Conservation (phyloP, 2,888 invertebrate species). For the Hypolimnas misippus region DNA sequence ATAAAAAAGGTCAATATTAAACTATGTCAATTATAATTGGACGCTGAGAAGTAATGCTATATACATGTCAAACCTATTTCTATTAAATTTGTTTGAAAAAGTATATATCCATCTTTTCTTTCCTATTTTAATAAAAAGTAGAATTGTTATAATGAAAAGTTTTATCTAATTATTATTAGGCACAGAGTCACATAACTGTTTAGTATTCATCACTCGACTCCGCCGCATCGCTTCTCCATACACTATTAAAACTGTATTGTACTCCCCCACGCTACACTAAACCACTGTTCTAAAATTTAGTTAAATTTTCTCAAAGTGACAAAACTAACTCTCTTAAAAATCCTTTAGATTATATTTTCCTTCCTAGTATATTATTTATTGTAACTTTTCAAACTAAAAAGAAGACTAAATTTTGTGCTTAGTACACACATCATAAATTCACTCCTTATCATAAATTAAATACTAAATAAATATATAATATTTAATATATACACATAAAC, state of each 20-base stretch:
- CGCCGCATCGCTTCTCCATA: constrained; percentile 25
- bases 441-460: not conserved
- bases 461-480: not conserved
- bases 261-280: constrained; percentile 1
- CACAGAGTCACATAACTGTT: constrained; percentile 1
- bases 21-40: too few species aligned
- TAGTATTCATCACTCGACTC: constrained; percentile 20
- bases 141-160: too few species aligned
- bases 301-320: constrained; percentile 2
- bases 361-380: not conserved
- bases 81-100: too few species aligned
- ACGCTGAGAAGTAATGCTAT: not conserved
- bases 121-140: too few species aligned
- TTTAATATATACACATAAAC: constrained; percentile 8
- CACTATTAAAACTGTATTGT: constrained; percentile 10
- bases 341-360: not conserved
- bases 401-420: not conserved
- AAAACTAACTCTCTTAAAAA: not conserved
- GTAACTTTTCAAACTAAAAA: not conserved
- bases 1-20: too few species aligned
- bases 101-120: too few species aligned
- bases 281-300: not conserved
- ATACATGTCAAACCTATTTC: not conserved
- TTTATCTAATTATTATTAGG: too few species aligned
- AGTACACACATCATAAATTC: not conserved